Base-by-base conservation (phyloP, 2,888 invertebrate species). In the Villa cingulata region DNA sequence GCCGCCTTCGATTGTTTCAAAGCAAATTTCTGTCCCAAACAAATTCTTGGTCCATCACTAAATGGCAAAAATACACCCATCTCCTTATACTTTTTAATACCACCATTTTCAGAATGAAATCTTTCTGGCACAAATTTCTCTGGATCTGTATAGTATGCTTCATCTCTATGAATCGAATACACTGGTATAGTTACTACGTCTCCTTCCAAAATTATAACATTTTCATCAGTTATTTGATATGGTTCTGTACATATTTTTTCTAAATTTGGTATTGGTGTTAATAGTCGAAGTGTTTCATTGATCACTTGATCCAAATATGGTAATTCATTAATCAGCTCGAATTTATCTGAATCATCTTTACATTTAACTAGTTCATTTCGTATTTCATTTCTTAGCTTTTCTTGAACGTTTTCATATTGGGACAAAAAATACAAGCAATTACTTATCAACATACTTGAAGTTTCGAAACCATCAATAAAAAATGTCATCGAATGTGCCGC, bases 121-220 rank as follows among this genome's bases (percentile, higher is more conserved):
- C 74, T 59, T 50, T 72, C 72, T 1, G 75, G 76, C 54, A 74
- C 70, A 55, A 75, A 76, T 53, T 61, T 65, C 2, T 70, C 63
- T 0, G 75, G 74, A 16, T 74, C 59, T 0, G 72, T 69, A 55
- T 63, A 75, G 54, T 69, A 65, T 10, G 69, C 58, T 2, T 70
- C 64, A 58, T 75, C 72, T 32, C 60, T 62, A 46, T 76, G 75
- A 14, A 75, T 40, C n/a, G 46, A 51, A 32, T 54, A 51, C 4
- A 53, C 16, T 3, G 59, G 57, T 29, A 60, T 55, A n/a, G n/a
- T n/a, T n/a, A n/a, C n/a, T n/a, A n/a, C n/a, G n/a, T n/a, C n/a
- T n/a, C n/a, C n/a, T n/a, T n/a, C n/a, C n/a, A n/a, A n/a, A n/a
- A n/a, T n/a, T 37, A 54, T 36, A 16, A 56, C 49, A 16, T 55